Conservation (phyloP, 2,797 vertebrate species). For the Margarornis squamiger region DNA sequence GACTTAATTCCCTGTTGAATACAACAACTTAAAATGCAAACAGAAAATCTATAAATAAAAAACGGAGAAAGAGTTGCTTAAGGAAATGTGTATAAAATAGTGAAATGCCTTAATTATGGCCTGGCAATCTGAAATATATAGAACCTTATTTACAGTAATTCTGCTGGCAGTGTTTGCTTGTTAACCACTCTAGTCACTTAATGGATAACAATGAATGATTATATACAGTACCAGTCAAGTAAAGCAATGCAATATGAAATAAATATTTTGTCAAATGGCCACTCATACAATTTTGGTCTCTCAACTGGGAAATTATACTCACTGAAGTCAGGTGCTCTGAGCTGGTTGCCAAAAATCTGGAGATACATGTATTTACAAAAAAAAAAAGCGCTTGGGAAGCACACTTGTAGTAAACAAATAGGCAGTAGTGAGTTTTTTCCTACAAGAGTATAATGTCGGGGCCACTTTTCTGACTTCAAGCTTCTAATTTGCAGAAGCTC, state of each 20-base stretch:
- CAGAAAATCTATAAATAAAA: slow-evolving; percentile 67
- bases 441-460: background rate
- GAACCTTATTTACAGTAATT: slow-evolving; percentile 56
- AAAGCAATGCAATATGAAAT: slow-evolving; percentile 4
- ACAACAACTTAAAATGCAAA: slow-evolving; percentile 61
- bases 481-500: background rate
- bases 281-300: slow-evolving; percentile 13
- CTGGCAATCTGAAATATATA: slow-evolving; percentile 42
- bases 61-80: slow-evolving; percentile 24
- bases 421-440: background rate
- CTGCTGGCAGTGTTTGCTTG: slow-evolving; percentile 30
- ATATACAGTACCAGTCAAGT: slow-evolving; percentile 11
- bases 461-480: background rate
- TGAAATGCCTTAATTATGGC: slow-evolving; percentile 64
- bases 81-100: slow-evolving; percentile 60
- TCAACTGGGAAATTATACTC: background rate
- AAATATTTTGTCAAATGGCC: slow-evolving; percentile 24
- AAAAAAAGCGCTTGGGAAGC: background rate
- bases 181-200: slow-evolving; percentile 50
- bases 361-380: background rate
- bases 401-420: slow-evolving; percentile 21
- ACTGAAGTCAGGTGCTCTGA: slow-evolving; percentile 40
- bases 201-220: slow-evolving; percentile 53
- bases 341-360: slow-evolving; percentile 10
- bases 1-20: slow-evolving; percentile 59